Evolutionary conservation across 2,113 vertebrate genomes (phyloP).

Genomic region (Isurus oxyrinchus): DNA sequence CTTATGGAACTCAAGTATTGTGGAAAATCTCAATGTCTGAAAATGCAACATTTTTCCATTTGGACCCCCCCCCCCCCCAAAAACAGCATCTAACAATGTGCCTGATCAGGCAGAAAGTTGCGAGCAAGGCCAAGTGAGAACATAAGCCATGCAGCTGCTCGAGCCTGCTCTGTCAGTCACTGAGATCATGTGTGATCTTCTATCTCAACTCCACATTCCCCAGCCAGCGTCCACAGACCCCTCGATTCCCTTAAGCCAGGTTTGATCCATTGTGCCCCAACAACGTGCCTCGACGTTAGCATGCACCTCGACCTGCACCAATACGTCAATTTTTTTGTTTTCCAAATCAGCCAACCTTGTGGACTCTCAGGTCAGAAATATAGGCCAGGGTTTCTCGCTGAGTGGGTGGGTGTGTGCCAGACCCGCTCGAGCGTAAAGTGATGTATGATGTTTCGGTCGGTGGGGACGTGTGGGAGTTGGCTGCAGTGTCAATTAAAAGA

Average conservation of each 20-base stretch:
- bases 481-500: no score
- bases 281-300: not conserved
- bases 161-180: no score
- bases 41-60: not conserved
- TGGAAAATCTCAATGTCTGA: not conserved
- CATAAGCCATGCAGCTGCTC: not conserved
- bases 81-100: not conserved
- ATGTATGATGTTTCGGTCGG: no score
- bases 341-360: not conserved
- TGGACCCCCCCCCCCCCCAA: not conserved
- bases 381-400: no score
- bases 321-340: not conserved
- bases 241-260: not conserved
- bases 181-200: no score
- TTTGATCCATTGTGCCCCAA: not conserved
- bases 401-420: no score
- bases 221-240: no score
- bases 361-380: no score
- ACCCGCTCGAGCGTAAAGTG: no score
- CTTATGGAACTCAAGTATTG: not conserved
- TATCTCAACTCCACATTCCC: not conserved
- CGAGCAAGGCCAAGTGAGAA: not conserved
- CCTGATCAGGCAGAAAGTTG: not conserved
- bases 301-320: not conserved
- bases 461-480: no score